Evolutionary conservation across 2,888 invertebrate species (phyloP).

Genomic region (Seladonia tumulorum): DNA sequence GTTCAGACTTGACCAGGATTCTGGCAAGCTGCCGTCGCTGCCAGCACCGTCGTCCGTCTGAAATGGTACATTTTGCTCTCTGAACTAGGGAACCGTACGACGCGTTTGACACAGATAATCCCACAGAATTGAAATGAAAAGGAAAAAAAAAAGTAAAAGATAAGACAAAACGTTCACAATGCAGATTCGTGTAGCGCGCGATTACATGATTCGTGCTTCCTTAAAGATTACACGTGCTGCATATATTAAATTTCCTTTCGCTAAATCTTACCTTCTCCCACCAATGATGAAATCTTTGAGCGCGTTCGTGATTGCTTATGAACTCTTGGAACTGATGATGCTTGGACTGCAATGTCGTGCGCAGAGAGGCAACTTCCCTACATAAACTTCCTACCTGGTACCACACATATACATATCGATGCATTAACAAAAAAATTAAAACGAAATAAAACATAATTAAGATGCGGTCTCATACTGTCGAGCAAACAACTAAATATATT

Average conservation of each 20-base stretch:
- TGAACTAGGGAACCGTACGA: slow-evolving; percentile 14
- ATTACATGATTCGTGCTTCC: slow-evolving; percentile 43
- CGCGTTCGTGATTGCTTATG: slow-evolving; percentile 80
- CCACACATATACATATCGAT: slow-evolving; percentile 83
- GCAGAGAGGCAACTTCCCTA: slow-evolving; percentile 84
- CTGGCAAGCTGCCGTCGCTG: slow-evolving; percentile 80
- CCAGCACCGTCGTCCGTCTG: slow-evolving; percentile 82
- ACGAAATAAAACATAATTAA: slow-evolving; percentile 65
- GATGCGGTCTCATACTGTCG: slow-evolving; percentile 28
- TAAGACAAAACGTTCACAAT: slow-evolving; percentile 31
- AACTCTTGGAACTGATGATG: slow-evolving; percentile 83
- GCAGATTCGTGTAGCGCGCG: slow-evolving; percentile 39
- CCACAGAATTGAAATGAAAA: not conserved
- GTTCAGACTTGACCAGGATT: slow-evolving; percentile 82
- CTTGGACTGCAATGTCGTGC: slow-evolving; percentile 83
- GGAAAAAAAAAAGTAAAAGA: not conserved
- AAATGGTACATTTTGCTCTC: slow-evolving; percentile 72
- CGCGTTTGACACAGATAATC: not conserved
- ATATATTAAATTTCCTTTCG: slow-evolving; percentile 27
- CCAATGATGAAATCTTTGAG: slow-evolving; percentile 75
- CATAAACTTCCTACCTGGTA: slow-evolving; percentile 84
- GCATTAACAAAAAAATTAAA: slow-evolving; percentile 82
- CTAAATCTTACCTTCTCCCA: slow-evolving; percentile 80
- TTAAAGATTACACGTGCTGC: slow-evolving; percentile 44
- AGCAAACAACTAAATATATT: not conserved